Conservation (phyloP, 2,113 vertebrate species). For the Muntiacus muntjak region DNA sequence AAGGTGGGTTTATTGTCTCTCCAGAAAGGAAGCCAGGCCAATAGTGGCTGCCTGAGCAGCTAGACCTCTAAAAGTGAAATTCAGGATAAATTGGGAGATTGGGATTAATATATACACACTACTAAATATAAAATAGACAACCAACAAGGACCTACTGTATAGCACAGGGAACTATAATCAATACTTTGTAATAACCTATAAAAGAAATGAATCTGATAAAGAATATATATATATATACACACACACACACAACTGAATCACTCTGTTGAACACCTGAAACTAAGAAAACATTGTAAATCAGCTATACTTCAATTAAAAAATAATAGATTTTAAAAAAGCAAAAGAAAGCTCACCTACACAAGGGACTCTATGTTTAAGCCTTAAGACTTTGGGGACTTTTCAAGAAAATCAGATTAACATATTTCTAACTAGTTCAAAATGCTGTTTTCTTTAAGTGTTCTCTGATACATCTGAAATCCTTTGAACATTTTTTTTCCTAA, state of each 20-base stretch:
- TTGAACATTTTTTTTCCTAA: conserved; percentile 18
- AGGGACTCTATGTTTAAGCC: not conserved
- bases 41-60: not conserved
- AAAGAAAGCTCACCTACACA: not conserved
- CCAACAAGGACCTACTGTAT: not conserved
- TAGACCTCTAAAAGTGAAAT: not conserved
- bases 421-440: not conserved
- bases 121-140: not conserved
- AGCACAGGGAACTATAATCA: not conserved
- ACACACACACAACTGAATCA: not conserved
- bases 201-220: not conserved
- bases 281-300: not conserved
- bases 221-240: not conserved
- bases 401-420: not conserved
- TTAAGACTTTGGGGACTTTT: not conserved
- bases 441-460: not conserved
- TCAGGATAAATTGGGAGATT: not conserved
- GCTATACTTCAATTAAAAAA: not conserved
- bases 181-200: not conserved
- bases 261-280: not conserved
- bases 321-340: not conserved
- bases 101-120: not conserved
- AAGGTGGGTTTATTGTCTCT: not conserved
- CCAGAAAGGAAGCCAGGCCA: not conserved
- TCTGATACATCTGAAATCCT: not conserved